Base-by-base conservation (phyloP, 2,888 invertebrate species). In the Abrostola tripartita region DNA sequence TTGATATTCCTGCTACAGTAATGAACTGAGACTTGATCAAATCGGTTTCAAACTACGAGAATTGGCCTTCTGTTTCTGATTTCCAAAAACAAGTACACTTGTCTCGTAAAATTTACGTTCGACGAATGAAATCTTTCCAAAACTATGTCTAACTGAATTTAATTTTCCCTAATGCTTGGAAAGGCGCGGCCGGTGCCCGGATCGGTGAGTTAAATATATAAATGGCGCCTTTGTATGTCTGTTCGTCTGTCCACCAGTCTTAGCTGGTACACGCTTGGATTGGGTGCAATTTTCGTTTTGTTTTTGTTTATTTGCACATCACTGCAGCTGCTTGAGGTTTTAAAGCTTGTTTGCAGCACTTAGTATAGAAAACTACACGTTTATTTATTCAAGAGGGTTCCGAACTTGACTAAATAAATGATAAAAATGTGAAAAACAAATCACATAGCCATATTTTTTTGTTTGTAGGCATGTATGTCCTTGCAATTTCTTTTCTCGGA, bases 151-250 rank as follows among this genome's bases (percentile, higher is more conserved):
- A 85, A 90, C 84, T 84, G 78, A 85, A 75, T 81, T 87, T 88
- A 76, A 83, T 85, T 86, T 89, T 88, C 83, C 80, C 84, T 88
- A 81, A 85, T 83, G 90, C 91, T 88, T 85, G 81, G 79, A 85
- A 93, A 95, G 95, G 95, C 93, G 96, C 96, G 81, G 96, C 96
- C 79, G 96, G 96, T 80, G 96, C 96, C 69, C 89, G 96, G 84
- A 96, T 96, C 80, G 96, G 96, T 96, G 95, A 96, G 96, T 96
- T 84, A 71, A 80, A 58, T 69, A 57, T 67, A 65, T 85, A 85
- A 81, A 85, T 84, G 82, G 85, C 86, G 81, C 86, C 84, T 88
- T 85, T 85, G 75, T 83, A 74, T 86, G 83, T 81, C 72, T 80
- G 85, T 87, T 79, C 84, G 85, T 86, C 79, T 84, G 71, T 81